These are phyloP conservation scores for Nannoperca obscura DNA, from an alignment of 2,797 vertebrate genomes.

Conservation along the genomic window DNA sequence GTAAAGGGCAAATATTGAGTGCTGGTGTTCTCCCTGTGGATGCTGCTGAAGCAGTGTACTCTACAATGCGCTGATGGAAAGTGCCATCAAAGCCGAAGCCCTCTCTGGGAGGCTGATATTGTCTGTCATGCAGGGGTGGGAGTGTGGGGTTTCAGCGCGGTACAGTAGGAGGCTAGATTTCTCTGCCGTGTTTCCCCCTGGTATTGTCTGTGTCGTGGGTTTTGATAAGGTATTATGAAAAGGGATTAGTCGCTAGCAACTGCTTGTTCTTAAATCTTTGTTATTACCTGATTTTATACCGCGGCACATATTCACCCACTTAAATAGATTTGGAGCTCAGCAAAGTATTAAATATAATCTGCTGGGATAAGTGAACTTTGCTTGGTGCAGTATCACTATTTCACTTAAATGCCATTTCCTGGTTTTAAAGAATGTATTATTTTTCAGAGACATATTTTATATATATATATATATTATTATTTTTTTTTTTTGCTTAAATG, in stretches of 20 bases:
- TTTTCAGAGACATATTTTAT: too few relatives aligned
- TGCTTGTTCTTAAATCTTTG: constrained; percentile 33
- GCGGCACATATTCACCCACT: neutral
- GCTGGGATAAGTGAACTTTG: neutral
- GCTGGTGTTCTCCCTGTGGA: constrained; percentile 24
- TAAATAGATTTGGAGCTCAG: constrained; percentile 10
- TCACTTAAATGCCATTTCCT: constrained; percentile 12
- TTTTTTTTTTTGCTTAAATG: too few relatives aligned
- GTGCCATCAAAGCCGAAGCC: constrained; percentile 59
- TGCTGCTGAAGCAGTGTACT: constrained; percentile 48
- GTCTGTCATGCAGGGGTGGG: constrained; percentile 49
- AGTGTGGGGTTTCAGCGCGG: constrained; percentile 72
- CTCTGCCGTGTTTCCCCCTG: constrained; percentile 67
- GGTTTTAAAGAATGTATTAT: neutral
- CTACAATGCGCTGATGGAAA: constrained; percentile 67
- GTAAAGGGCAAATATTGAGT: constrained; percentile 45
- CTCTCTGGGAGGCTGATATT: constrained; percentile 57
- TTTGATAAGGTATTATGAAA: constrained; percentile 52
- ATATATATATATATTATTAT: too few relatives aligned
- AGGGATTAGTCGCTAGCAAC: neutral
- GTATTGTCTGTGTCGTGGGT: constrained; percentile 51
- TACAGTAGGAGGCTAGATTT: constrained; percentile 49
- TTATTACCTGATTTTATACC: constrained; percentile 33
- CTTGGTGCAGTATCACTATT: neutral
- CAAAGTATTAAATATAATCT: constrained; percentile 13